Evolutionary conservation across 2,888 invertebrate genomes (phyloP).

Genomic region (Scaptomyza parva): DNA sequence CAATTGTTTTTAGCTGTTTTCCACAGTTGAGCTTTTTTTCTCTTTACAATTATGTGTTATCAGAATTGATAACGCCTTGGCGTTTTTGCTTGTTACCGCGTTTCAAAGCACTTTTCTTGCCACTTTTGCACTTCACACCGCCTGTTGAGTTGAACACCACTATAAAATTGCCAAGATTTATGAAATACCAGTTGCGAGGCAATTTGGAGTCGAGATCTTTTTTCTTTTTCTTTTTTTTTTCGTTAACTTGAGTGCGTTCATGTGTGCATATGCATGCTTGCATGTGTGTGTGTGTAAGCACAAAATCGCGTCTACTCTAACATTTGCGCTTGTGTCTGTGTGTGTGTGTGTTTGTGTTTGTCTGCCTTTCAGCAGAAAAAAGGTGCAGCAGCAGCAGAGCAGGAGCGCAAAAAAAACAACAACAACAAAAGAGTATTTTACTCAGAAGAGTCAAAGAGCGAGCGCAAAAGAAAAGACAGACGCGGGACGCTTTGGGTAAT

Average conservation of each 20-base stretch:
- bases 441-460: conserved; percentile 24
- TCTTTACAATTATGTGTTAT: conserved; percentile 34
- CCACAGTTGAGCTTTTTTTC: conserved; percentile 25
- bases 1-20: conserved; percentile 46
- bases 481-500: conserved; percentile 22
- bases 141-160: conserved; percentile 20
- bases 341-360: conserved; percentile 28
- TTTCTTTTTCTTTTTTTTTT: not conserved
- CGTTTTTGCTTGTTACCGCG: conserved; percentile 29
- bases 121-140: conserved; percentile 43
- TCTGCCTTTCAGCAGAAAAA: conserved; percentile 70
- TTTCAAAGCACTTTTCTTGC: conserved; percentile 41
- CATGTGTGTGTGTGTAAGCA: conserved; percentile 7
- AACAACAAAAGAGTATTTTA: not conserved
- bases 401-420: conserved; percentile 19
- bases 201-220: conserved; percentile 48
- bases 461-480: conserved; percentile 28
- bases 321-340: conserved; percentile 8
- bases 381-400: conserved; percentile 65
- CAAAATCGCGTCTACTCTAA: conserved; percentile 8
- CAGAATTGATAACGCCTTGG: conserved; percentile 46
- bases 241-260: conserved; percentile 30
- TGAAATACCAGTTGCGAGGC: conserved; percentile 38
- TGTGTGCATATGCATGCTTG: not conserved
- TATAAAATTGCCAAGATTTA: conserved; percentile 48